Conservation (phyloP, 2,797 vertebrate species). For the Sarcoramphus papa region DNA sequence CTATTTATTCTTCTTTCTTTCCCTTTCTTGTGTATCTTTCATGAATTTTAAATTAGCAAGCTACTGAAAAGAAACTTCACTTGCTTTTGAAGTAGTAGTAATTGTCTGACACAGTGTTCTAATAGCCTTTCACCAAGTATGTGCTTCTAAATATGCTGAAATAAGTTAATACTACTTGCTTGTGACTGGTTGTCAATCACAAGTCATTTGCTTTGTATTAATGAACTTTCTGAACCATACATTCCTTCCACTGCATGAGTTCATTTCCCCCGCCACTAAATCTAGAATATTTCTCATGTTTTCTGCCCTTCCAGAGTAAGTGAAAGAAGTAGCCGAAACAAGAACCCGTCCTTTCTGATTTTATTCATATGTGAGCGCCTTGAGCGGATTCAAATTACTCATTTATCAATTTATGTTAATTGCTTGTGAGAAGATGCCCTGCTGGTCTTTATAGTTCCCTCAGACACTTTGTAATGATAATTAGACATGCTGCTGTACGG, state of each 20-base stretch:
- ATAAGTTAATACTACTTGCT: constrained; percentile 53
- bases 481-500: constrained; percentile 84
- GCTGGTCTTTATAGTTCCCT: constrained; percentile 82
- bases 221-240: constrained; percentile 62
- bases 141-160: constrained; percentile 57
- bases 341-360: constrained; percentile 73
- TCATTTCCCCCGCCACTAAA: constrained; percentile 38
- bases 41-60: constrained; percentile 67
- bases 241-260: constrained; percentile 61
- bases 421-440: constrained; percentile 87
- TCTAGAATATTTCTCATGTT: constrained; percentile 64
- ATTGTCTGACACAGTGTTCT: constrained; percentile 67
- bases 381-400: constrained; percentile 81
- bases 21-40: constrained; percentile 35
- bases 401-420: constrained; percentile 90
- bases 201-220: constrained; percentile 67
- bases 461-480: constrained; percentile 89
- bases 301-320: constrained; percentile 63
- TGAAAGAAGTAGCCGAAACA: constrained; percentile 69
- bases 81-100: constrained; percentile 62
- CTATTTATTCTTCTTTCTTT: constrained; percentile 40
- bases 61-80: constrained; percentile 50
- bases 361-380: constrained; percentile 77
- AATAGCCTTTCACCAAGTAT: constrained; percentile 60
- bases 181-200: constrained; percentile 69